phyloP scores from a whole-genome alignment of 2,888 invertebrate species.

The Lochmaea crataegi region DNA sequence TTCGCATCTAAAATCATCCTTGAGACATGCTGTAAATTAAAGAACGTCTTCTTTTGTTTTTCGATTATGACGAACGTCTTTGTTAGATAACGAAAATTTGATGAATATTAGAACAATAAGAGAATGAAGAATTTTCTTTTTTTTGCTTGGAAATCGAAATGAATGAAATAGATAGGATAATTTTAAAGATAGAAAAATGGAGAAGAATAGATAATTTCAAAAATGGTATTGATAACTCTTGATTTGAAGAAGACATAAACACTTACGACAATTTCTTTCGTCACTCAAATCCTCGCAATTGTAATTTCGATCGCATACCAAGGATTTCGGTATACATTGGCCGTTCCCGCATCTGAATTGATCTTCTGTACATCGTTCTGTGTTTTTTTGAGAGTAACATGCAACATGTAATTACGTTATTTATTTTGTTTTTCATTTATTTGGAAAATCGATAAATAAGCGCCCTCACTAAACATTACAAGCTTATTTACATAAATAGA shows the following conservation, averaged over 20 bases:
- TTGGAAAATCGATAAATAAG: background rate
- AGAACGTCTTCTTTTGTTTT: slow-evolving; percentile 16
- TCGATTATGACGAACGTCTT: slow-evolving; percentile 11
- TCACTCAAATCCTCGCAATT: slow-evolving; percentile 72
- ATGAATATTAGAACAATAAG: slow-evolving; percentile 42
- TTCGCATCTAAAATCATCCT: slow-evolving; percentile 66
- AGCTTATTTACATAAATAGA: background rate
- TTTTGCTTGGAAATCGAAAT: background rate
- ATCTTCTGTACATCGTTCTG: slow-evolving; percentile 68
- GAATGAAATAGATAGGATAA: background rate
- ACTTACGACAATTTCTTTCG: slow-evolving; percentile 68
- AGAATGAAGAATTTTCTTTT: background rate
- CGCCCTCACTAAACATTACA: background rate
- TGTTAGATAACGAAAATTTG: slow-evolving; percentile 38
- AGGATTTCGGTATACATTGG: slow-evolving; percentile 68
- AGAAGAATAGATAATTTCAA: background rate
- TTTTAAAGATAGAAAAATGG: background rate
- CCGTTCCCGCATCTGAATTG: slow-evolving; percentile 75
- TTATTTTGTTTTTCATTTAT: background rate
- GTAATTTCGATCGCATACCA: slow-evolving; percentile 70
- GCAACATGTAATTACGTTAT: slow-evolving; percentile 41
- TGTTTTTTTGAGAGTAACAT: slow-evolving; percentile 39
- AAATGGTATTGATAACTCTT: background rate
- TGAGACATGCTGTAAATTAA: slow-evolving; percentile 57
- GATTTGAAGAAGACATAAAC: slow-evolving; percentile 35